Evolutionary conservation across 1,140 invertebrate genomes (phyloP), one percentile per base, ranked within the genome.

Genomic region (Cotesia glomerata): DNA sequence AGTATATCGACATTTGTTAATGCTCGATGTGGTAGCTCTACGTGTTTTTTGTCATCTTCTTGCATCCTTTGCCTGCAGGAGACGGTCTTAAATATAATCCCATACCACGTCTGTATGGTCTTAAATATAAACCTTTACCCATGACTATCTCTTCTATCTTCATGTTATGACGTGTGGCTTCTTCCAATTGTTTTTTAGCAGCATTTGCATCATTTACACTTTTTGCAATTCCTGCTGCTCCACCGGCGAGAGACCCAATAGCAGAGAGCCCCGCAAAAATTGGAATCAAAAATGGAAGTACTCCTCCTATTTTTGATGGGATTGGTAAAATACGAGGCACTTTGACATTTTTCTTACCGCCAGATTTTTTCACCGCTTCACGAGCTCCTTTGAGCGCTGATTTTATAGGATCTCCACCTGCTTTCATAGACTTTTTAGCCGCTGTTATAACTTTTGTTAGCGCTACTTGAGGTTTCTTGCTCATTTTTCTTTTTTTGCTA

Each of bases 131-230:
- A 34, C 80, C 79, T 54, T 78, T 77, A 49, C 80, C 80, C 36
- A 84, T 26, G 32, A 78, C 80, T 52, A 81, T 81, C 4, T 75
- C 63, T 76, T 82, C 80, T 75, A 84, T 83, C 66, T 51, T 74
- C 74, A 74, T 67, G 72, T 69, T 79, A 51, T 81, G 80, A 16
- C 79, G 76, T 63, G 69, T 69, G 56, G 18, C 68, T 52, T 80
- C 76, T 26, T 72, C 65, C 54, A 80, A 64, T 72, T 76, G 67
- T 52, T 72, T 59, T 74, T 80, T 79, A 58, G 78, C 80, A 69
- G 75, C 74, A 70, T 76, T 78, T 5, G 76, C 74, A 66, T 63
- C 35, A 71, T 74, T 78, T 16, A 80, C 63, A 5, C 74, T 74
- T 75, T 80, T 77, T 2, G 71, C 80, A 35, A 81, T 69, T 59